Percentiles rank a stretch among this genome's conserved stretches.
Conservation (phyloP, 1,140 invertebrate genomes). For the Polypedilum pembai region DNA sequence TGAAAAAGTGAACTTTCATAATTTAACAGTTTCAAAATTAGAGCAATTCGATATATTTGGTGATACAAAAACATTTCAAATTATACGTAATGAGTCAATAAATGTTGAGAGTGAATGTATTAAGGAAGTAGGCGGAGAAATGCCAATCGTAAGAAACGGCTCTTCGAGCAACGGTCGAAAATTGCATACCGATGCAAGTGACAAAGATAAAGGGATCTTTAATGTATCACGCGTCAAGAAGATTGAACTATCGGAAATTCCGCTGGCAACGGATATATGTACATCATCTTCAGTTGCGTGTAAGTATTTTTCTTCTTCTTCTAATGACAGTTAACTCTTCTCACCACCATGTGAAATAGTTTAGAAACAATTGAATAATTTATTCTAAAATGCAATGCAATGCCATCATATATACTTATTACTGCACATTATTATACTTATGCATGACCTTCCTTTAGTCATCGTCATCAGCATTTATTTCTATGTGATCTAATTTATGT, state of each 20-base stretch:
- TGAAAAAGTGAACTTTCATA: neutral
- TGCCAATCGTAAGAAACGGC: neutral
- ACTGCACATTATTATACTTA: neutral
- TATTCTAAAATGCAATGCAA: conserved; percentile 5
- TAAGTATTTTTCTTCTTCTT: neutral
- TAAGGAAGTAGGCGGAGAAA: neutral
- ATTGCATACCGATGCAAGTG: neutral
- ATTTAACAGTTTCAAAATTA: neutral
- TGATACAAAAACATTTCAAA: conserved; percentile 1
- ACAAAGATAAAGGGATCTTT: neutral
- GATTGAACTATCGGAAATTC: neutral
- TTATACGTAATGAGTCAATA: neutral
- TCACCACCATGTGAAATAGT: neutral
- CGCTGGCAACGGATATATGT: neutral
- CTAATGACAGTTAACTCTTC: conserved; percentile 4
- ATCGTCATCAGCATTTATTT: neutral
- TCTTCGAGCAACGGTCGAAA: neutral
- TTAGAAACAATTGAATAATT: conserved; percentile 7
- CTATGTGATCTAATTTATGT: conserved; percentile 9
- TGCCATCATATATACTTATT: neutral
- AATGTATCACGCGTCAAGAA: conserved; percentile 19
- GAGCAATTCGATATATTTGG: neutral
- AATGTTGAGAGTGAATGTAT: neutral
- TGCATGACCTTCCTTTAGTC: neutral
- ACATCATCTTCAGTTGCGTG: neutral